phyloP scores from a whole-genome alignment of 2,888 invertebrate genomes.

The Crioceris asparagi region DNA sequence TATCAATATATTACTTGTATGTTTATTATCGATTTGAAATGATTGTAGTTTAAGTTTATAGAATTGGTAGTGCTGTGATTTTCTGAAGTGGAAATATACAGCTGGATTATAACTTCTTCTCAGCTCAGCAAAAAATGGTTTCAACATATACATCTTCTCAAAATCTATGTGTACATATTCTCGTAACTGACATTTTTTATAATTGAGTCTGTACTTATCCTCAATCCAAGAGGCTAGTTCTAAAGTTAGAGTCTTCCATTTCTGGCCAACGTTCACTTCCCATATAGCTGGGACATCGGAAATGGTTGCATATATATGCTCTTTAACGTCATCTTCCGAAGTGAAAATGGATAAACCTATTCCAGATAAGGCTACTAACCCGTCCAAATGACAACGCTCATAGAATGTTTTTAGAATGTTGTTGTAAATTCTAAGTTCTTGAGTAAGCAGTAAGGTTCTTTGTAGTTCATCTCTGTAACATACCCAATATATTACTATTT shows the following conservation, averaged over 20 bases:
- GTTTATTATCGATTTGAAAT: constrained; percentile 59
- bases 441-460: constrained; percentile 62
- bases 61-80: constrained; percentile 57
- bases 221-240: constrained; percentile 75
- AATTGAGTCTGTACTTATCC: constrained; percentile 60
- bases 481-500: constrained; percentile 70
- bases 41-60: constrained; percentile 56
- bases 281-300: constrained; percentile 63
- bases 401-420: constrained; percentile 50
- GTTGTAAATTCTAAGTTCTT: constrained; percentile 60
- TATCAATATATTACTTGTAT: constrained; percentile 29
- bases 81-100: constrained; percentile 60
- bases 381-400: constrained; percentile 57
- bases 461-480: constrained; percentile 68
- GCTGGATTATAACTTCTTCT: constrained; percentile 63
- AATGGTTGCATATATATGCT: constrained; percentile 57
- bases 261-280: constrained; percentile 70
- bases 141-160: constrained; percentile 77
- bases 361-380: constrained; percentile 58
- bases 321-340: constrained; percentile 39
- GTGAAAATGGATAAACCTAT: constrained; percentile 48
- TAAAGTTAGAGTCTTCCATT: constrained; percentile 67
- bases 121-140: constrained; percentile 73
- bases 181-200: constrained; percentile 61
- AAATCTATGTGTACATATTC: constrained; percentile 73